Evolutionary conservation across 1,140 invertebrate genomes (phyloP), one percentile per base, ranked within the genome.

Genomic region (Neelides sp.): DNA sequence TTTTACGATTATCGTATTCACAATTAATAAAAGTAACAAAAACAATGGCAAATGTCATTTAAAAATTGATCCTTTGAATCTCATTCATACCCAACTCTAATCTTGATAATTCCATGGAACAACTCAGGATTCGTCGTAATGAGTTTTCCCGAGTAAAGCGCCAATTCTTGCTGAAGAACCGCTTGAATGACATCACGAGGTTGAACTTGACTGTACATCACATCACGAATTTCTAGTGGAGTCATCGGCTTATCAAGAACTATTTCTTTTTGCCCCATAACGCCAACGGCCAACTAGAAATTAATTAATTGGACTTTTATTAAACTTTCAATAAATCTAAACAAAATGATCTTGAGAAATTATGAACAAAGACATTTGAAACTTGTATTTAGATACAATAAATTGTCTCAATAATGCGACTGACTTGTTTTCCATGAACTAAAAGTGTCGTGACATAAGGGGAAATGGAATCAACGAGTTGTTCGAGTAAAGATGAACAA

Each of bases 241-340:
- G 90, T 92, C 75, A 96, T 82, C 0, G 95, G 95, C 64, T 95
- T 93, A 65, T 95, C 89, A 63, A 99, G 89, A 0, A 95, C 85
- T 0, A 87, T 89, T 73, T 97, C 92, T 61, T 91, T 84, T 55
- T 86, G 81, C 0, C 88, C 87, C 64, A 92, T 86, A 20, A 95
- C 88, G 34, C 94, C 94, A 4, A 98, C 84, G 4, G 91, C 92
- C 27, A 98, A 74, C 85, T 90, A n/a, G 61, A 36, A 70, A 69
- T 52, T 41, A 45, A 41, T 23, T 17, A 26, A 42, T 24, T 28
- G 28, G 7, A 22, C 44, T 22, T n/a, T 20, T 40, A 36, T 23
- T 19, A 27, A 54, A 50, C 19, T n/a, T 4, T 50, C 35, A 13
- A 43, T 4, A 50, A 46, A 42, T 30, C 13, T 2, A 44, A 27